These are phyloP conservation scores for Jaculus jaculus DNA, from an alignment of 2,113 vertebrate genomes.

Conservation along the genomic window DNA sequence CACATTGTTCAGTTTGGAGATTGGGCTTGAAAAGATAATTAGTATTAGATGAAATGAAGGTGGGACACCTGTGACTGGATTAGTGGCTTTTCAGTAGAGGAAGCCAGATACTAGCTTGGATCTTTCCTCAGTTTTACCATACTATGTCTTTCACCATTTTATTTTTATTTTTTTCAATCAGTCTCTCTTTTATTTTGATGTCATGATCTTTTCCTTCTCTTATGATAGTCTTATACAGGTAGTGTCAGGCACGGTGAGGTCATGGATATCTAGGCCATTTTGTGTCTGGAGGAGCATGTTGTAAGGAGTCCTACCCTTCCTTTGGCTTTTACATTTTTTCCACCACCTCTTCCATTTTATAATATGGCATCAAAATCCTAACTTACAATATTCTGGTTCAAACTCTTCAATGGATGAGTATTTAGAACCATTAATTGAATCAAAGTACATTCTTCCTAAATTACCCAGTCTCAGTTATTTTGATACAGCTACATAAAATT, in stretches of 20 bases:
- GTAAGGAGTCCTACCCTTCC: too few species aligned
- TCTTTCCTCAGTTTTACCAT: not conserved
- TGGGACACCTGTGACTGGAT: not conserved
- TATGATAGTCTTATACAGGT: too few species aligned
- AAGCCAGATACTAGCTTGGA: not conserved
- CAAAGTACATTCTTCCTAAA: not conserved
- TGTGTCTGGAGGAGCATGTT: too few species aligned
- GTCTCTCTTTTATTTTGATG: too few species aligned
- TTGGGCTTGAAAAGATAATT: not conserved
- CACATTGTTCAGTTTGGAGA: not conserved
- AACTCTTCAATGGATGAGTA: too few species aligned
- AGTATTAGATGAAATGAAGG: not conserved
- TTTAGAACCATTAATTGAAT: not conserved
- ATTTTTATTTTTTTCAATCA: too few species aligned
- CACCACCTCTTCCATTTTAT: too few species aligned
- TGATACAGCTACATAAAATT: not conserved
- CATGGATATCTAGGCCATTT: too few species aligned
- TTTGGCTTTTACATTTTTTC: too few species aligned
- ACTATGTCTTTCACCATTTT: not conserved
- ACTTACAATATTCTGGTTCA: not conserved
- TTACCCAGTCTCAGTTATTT: not conserved
- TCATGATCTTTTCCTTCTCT: too few species aligned
- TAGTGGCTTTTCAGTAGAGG: not conserved
- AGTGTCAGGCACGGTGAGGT: too few species aligned
- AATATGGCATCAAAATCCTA: not conserved